phyloP scores from a whole-genome alignment of 2,888 invertebrate genomes.

The Drosophila atripex region DNA sequence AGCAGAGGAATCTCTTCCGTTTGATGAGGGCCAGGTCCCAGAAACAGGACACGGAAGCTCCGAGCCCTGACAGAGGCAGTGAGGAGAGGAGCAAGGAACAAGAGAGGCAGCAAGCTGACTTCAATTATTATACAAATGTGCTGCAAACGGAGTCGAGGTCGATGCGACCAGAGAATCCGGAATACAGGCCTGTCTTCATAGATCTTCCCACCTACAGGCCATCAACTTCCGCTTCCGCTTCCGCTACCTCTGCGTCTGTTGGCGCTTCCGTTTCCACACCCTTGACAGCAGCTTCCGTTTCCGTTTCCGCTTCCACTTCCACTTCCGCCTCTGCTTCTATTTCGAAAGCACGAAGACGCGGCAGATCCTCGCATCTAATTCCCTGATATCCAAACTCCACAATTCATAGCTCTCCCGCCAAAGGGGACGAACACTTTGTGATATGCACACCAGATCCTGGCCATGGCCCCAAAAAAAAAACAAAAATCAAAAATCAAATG shows the following conservation, averaged over 20 bases:
- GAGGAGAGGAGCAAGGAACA: not conserved
- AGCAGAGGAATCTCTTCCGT: conserved; percentile 80
- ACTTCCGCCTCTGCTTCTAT: not conserved
- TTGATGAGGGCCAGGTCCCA: conserved; percentile 63
- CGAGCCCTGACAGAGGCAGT: not conserved
- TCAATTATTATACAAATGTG: conserved; percentile 81
- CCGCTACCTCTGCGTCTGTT: not conserved
- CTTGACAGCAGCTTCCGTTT: not conserved
- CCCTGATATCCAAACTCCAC: conserved; percentile 15
- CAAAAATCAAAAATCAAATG: too few relatives aligned
- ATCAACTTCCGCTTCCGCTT: conserved; percentile 38
- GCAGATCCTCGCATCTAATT: conserved; percentile 31
- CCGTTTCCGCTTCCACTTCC: conserved; percentile 6
- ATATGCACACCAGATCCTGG: conserved; percentile 57
- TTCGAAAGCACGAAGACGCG: conserved; percentile 33
- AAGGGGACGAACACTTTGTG: conserved; percentile 62
- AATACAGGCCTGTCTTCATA: conserved; percentile 84
- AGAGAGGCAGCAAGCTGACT: conserved; percentile 39
- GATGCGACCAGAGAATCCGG: conserved; percentile 77
- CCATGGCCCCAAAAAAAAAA: conserved; percentile 12
- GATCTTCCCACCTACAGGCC: conserved; percentile 87
- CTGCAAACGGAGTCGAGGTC: conserved; percentile 71
- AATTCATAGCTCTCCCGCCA: conserved; percentile 16
- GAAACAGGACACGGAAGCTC: conserved; percentile 1
- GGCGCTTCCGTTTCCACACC: conserved; percentile 4